Evolutionary conservation across 2,888 invertebrate genomes (phyloP).

Genomic region (Spodoptera exigua): DNA sequence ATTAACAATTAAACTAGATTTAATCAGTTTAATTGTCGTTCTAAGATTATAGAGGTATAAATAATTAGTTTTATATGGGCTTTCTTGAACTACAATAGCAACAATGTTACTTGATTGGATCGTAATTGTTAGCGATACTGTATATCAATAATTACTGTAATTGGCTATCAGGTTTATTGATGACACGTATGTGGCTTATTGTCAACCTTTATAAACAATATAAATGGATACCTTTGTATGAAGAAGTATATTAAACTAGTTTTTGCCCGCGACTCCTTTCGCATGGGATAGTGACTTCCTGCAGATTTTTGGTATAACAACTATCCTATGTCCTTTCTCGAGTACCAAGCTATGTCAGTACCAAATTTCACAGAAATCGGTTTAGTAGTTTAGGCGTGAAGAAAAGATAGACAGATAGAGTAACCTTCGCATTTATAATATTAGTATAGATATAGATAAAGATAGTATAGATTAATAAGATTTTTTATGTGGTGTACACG

Average conservation of each 20-base stretch:
- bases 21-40: too few relatives aligned
- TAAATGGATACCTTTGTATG: too few relatives aligned
- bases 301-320: too few relatives aligned
- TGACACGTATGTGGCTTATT: background rate
- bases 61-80: too few relatives aligned
- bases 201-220: background rate
- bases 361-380: too few relatives aligned
- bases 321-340: too few relatives aligned
- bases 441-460: constrained; percentile 1
- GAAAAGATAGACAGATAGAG: background rate
- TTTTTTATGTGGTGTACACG: too few relatives aligned
- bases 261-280: too few relatives aligned
- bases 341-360: too few relatives aligned
- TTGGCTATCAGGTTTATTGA: constrained; percentile 13
- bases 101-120: background rate
- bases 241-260: too few relatives aligned
- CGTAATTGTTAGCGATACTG: constrained; percentile 3
- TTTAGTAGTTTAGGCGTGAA: background rate
- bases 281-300: too few relatives aligned
- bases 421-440: constrained; percentile 1
- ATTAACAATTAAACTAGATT: background rate
- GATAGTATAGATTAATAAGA: constrained; percentile 1
- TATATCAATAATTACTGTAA: constrained; percentile 12
- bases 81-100: background rate
- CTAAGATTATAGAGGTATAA: too few relatives aligned